Evolutionary conservation across 2,888 invertebrate species (phyloP).

Genomic region (Caenorhabditis becei): DNA sequence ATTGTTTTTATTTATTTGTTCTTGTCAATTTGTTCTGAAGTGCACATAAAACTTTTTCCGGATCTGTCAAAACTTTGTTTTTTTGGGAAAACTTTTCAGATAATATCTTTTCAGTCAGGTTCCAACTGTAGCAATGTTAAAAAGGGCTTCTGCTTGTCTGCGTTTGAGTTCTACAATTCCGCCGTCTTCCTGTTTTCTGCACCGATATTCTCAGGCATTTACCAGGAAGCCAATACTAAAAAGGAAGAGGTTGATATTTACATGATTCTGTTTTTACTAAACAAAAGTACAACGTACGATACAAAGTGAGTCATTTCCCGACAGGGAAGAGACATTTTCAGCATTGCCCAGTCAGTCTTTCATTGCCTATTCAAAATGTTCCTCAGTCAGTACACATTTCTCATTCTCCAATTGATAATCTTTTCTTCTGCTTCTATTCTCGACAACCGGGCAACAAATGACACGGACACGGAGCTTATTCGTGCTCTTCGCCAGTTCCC

Average conservation of each 20-base stretch:
- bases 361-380: not conserved
- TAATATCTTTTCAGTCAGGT: too few relatives aligned
- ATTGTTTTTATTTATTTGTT: not conserved
- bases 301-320: not conserved
- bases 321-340: not conserved
- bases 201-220: too few relatives aligned
- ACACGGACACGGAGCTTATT: not conserved
- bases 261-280: not conserved
- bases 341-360: conserved; percentile 4
- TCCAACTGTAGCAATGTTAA: too few relatives aligned
- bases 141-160: too few relatives aligned
- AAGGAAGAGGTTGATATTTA: conserved; percentile 1
- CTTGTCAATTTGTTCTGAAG: not conserved
- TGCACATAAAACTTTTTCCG: not conserved
- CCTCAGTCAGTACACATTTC: not conserved
- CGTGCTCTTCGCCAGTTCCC: not conserved
- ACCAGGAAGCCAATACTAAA: too few relatives aligned
- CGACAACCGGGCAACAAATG: conserved; percentile 11
- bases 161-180: too few relatives aligned
- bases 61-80: not conserved
- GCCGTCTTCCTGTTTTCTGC: too few relatives aligned
- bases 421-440: conserved; percentile 4
- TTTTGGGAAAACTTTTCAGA: too few relatives aligned
- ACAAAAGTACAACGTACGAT: not conserved
- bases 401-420: not conserved